Conservation (phyloP, 1,140 invertebrate genomes). For the Lordiphosa mommai region DNA sequence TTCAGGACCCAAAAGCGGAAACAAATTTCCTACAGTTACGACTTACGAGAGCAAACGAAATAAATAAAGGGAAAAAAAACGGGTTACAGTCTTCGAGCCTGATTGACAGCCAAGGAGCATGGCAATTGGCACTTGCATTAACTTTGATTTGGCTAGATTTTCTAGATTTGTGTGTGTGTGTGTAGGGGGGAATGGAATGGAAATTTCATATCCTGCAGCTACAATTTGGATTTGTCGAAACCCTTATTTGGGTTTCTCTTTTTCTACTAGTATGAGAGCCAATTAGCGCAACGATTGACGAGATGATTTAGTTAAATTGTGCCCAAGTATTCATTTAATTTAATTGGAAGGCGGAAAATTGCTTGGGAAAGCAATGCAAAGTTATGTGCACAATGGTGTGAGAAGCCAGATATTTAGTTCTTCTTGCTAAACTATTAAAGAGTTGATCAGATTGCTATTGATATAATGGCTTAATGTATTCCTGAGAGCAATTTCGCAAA, state of each 20-base stretch:
- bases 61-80: conserved; percentile 30
- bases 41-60: conserved; percentile 23
- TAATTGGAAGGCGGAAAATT: conserved; percentile 17
- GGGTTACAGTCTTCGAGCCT: conserved; percentile 32
- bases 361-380: conserved; percentile 38
- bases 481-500: too few species aligned
- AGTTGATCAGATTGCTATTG: too few species aligned
- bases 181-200: too few species aligned
- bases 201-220: conserved; percentile 48
- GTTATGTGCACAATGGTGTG: too few species aligned
- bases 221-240: conserved; percentile 22
- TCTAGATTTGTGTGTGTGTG: conserved; percentile 15
- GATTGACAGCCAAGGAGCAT: conserved; percentile 56
- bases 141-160: conserved; percentile 54
- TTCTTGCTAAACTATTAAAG: too few species aligned
- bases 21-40: conserved; percentile 68
- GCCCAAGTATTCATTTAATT: conserved; percentile 27
- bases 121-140: conserved; percentile 73
- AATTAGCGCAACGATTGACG: conserved; percentile 58
- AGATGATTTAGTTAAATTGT: conserved; percentile 52
- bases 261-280: conserved; percentile 5
- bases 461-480: too few species aligned
- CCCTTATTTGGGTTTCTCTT: conserved; percentile 7
- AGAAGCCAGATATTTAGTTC: too few species aligned
- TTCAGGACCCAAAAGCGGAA: conserved; percentile 59